Evolutionary conservation across 1,140 invertebrate genomes (phyloP).

Genomic region (Cyrtorhinus lividipennis): DNA sequence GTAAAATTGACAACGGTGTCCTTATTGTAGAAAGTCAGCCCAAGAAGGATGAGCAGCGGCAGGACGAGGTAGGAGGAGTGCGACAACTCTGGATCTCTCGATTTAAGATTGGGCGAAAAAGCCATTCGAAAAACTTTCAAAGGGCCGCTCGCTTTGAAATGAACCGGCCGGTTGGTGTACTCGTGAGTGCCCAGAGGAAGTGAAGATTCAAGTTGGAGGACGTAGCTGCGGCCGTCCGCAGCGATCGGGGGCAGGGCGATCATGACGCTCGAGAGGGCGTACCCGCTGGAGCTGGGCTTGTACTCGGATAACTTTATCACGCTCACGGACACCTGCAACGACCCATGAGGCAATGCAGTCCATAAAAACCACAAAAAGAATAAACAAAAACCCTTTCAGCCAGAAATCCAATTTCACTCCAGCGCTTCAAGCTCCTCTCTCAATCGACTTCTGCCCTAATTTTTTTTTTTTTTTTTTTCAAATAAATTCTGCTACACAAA

Average conservation of each 20-base stretch:
- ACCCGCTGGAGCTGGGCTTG: conserved; percentile 33
- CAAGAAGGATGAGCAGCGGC: conserved; percentile 44
- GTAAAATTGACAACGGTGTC: conserved; percentile 35
- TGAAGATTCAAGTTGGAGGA: conserved; percentile 52
- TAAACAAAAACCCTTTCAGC: too few species aligned
- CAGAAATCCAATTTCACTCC: too few species aligned
- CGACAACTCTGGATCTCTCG: conserved; percentile 49
- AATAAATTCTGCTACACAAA: too few species aligned
- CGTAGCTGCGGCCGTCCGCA: conserved; percentile 52
- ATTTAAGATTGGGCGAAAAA: conserved; percentile 11
- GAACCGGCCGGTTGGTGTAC: conserved; percentile 41
- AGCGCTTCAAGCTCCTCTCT: too few species aligned
- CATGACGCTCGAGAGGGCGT: conserved; percentile 44
- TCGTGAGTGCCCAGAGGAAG: conserved; percentile 42
- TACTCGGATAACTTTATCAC: conserved; percentile 31
- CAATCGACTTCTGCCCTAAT: too few species aligned
- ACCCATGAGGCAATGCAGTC: too few species aligned
- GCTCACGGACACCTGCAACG: conserved; percentile 38
- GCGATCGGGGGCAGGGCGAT: conserved; percentile 46
- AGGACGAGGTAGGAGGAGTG: conserved; percentile 65
- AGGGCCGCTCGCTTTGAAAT: conserved; percentile 53
- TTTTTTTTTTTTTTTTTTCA: too few species aligned
- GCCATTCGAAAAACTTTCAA: conserved; percentile 46
- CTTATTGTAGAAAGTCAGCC: conserved; percentile 37
- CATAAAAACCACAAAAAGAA: too few species aligned